Base-by-base conservation (phyloP, 2,888 invertebrate species). In the Chymomyza caudatula region DNA sequence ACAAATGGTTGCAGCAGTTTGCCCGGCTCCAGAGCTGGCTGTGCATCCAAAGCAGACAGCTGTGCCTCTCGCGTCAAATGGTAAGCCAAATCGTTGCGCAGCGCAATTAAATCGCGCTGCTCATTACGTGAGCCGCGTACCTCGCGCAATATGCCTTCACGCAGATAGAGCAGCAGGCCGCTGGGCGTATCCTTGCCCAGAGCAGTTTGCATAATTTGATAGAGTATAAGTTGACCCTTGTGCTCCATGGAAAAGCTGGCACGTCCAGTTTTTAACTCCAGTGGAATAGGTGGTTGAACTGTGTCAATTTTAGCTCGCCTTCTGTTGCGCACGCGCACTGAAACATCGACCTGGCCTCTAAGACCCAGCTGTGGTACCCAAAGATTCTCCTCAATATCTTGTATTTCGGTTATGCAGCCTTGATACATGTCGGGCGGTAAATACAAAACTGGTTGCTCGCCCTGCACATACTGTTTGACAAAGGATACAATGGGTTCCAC, bases 331-430 rank as follows among this genome's bases (percentile, higher is more conserved):
- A 94, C 93, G 90, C 92, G 92, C n/a, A 94, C 92, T 0, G 94
- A 95, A 0, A 95, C 94, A 85, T 99, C 99, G 23, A 99, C 94
- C 91, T 98, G 98, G 53, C 99, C 99, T 89, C 99, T 99, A 2
- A 99, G 88, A 0, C 99, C 99, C 81, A 97, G 91, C 78, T 94
- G 92, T 0, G 98, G 97, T 73, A 96, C 94, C 95, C 98, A 98
- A 43, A 98, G 92, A 88, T 96, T 98, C 89, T 99, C 98, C 91
- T 99, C 99, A 69, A 99, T 98, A 86, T 99, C 98, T 64, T 93
- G 90, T 47, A 98, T 93, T 69, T 93, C 90, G 11, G 93, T 92
- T 22, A 98, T 94, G 59, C 91, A 92, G 0, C 95, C 95, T 49
- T 60, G 60, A 59, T 85, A 89, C 22, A 63, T 64, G 2, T 78